Evolutionary conservation across 2,113 vertebrate species (phyloP).

Genomic region (Xiphophorus hellerii): DNA sequence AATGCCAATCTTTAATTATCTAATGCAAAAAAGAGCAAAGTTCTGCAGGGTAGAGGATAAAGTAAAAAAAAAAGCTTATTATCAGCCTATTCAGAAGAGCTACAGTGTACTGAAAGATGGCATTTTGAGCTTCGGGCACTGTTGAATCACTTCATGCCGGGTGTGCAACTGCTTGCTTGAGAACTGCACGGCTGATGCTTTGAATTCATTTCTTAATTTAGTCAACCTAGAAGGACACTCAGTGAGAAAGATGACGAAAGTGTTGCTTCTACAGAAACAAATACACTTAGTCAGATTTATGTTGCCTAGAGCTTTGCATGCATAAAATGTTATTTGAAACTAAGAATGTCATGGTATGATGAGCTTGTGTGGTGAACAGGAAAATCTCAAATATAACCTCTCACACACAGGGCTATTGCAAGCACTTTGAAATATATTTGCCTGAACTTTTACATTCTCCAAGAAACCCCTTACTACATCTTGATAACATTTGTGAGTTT

Average conservation of each 20-base stretch:
- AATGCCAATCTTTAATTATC: slow-evolving; percentile 45
- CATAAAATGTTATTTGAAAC: background rate
- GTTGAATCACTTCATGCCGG: slow-evolving; percentile 58
- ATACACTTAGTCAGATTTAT: slow-evolving; percentile 17
- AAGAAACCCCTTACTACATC: too few relatives aligned
- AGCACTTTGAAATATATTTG: too few relatives aligned
- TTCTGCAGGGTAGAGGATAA: slow-evolving; percentile 34
- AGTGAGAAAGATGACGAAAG: slow-evolving; percentile 38
- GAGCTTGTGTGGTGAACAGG: background rate
- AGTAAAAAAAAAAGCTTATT: slow-evolving; percentile 47
- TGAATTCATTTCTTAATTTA: slow-evolving; percentile 62
- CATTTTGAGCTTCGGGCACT: slow-evolving; percentile 39
- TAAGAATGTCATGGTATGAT: background rate
- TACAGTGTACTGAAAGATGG: slow-evolving; percentile 53
- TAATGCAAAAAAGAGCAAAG: slow-evolving; percentile 54
- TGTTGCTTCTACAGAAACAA: slow-evolving; percentile 27
- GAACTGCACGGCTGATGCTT: slow-evolving; percentile 50
- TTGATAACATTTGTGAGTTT: too few relatives aligned
- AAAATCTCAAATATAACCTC: background rate
- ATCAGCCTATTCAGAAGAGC: slow-evolving; percentile 24
- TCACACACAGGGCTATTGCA: background rate
- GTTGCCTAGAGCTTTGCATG: background rate
- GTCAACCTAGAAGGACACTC: slow-evolving; percentile 31
- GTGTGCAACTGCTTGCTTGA: slow-evolving; percentile 46
- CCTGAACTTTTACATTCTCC: too few relatives aligned